Evolutionary conservation across 2,113 vertebrate species (phyloP).

Genomic region (Poicephalus meyeri): DNA sequence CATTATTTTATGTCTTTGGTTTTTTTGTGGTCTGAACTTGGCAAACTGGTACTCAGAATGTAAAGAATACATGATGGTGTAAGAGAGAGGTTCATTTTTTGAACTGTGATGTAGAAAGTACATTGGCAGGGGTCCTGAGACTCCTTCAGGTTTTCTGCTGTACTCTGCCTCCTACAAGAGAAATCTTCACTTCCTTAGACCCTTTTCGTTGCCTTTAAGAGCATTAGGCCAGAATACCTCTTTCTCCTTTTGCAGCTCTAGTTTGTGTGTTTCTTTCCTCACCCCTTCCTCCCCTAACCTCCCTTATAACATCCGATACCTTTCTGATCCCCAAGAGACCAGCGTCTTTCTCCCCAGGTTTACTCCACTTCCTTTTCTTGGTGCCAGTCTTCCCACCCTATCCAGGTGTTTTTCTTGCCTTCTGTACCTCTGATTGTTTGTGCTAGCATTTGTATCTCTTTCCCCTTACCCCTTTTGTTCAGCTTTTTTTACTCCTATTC

Average conservation of each 20-base stretch:
- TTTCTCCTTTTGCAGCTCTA: neutral
- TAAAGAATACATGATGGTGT: neutral
- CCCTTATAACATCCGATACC: neutral
- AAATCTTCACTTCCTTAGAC: neutral
- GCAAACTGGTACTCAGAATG: neutral
- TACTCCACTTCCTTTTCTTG: neutral
- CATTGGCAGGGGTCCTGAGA: neutral
- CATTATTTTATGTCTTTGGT: neutral
- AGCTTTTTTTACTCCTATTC: neutral
- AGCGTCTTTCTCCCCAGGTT: neutral
- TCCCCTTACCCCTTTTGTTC: neutral
- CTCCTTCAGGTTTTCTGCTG: neutral
- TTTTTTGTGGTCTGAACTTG: neutral
- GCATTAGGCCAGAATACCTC: fast-evolving
- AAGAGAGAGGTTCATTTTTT: neutral
- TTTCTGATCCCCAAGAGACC: neutral
- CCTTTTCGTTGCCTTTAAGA: neutral
- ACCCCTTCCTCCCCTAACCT: neutral
- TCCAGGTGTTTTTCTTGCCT: neutral
- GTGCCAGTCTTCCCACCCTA: neutral
- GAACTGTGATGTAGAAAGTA: neutral
- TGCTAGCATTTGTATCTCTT: neutral
- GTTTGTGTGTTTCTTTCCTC: neutral
- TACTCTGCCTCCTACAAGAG: neutral
- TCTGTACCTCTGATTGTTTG: neutral